Evolutionary conservation across 2,797 vertebrate species (phyloP), one percentile per base, ranked within the genome.

Genomic region (Sitta carolinensis): DNA sequence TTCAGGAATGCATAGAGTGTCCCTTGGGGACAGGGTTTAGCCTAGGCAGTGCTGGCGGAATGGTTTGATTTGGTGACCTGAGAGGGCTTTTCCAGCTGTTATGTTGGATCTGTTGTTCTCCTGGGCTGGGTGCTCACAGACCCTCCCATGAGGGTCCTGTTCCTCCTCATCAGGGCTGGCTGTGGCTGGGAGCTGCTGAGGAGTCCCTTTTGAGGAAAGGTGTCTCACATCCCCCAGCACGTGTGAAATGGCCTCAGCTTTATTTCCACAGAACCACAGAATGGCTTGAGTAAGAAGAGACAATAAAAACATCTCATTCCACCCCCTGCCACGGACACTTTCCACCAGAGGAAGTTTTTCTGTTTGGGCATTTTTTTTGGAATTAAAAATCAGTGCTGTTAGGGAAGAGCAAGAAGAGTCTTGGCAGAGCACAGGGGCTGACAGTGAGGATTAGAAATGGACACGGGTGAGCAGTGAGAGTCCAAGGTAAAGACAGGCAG

Each of bases 51-150:
- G 66, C 32, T 32, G 62, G 32, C 13, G 14, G 5, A 21, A 26
- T 5, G 34, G n/a, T 4, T 54, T 47, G 34, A 12, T 30, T 26
- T 47, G 29, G 20, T 13, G 30, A 54, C 36, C 34, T 36, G 5
- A 14, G 42, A 68, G 69, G 30, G 26, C 6, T 54, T 61, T 48
- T 42, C 40, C 86, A 36, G 1, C 32, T 42, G 20, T 29, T 23
- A 0, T 36, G 47, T 12, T 45, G 68, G 52, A 9, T 21, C 32
- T 25, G 13, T 15, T 2, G 1, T 10, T 0, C 3, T 59, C 36
- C 26, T n/a, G 14, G 7, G 59, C 54, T 32, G 75, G 76, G 51
- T 14, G 47, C 29, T 17, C 11, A 5, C 32, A 55, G 55, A 34
- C 1, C 40, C 57, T 68, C 30, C 26, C 20, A 34, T 16, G 54